Evolutionary conservation across 2,797 vertebrate species (phyloP), one percentile per base, ranked within the genome.

Genomic region (Karalla daura): DNA sequence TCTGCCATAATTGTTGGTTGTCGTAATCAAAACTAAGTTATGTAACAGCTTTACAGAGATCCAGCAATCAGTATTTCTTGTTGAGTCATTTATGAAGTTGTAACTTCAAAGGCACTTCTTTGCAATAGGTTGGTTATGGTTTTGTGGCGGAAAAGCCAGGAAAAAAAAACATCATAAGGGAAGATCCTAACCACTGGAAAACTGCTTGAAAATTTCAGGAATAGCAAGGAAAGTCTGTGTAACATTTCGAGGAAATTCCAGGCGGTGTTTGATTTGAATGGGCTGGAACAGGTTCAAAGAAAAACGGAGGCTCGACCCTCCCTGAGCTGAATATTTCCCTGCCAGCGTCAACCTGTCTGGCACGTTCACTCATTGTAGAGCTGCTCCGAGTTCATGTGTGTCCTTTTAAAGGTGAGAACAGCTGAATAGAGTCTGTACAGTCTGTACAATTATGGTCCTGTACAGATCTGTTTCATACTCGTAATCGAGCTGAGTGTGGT

Each of bases 171-270:
- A 44, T 12, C 20, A 20, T 5, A 41, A 20, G 24, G 18, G 18
- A 32, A 37, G 18, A 24, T 24, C 12, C 3, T 15, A 44, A 27
- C 36, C 5, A 11, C 28, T 56, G 18, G 37, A 37, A 30, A 1
- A 35, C 6, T 40, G n/a, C 33, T 3, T 51, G 32, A 58, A 25
- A 49, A 54, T 35, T 17, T 10, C 14, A n/a, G 6, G 4, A 21
- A 46, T 25, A 49, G 62, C 65, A 76, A 83, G 82, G 82, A 67
- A 80, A 46, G 55, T 63, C 32, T 25, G 61, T 9, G 25, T 3
- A 5, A 53, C 33, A 47, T 0, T 28, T 10, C 15, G 7, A 67
- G 80, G 85, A 89, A 86, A 84, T 88, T 77, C 83, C 77, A 60
- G 8, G 49, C 30, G 1, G 20, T 39, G 65, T 60, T 74, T 70